Conservation (phyloP, 1,140 invertebrate species). For the Pristionchus pacificus region DNA sequence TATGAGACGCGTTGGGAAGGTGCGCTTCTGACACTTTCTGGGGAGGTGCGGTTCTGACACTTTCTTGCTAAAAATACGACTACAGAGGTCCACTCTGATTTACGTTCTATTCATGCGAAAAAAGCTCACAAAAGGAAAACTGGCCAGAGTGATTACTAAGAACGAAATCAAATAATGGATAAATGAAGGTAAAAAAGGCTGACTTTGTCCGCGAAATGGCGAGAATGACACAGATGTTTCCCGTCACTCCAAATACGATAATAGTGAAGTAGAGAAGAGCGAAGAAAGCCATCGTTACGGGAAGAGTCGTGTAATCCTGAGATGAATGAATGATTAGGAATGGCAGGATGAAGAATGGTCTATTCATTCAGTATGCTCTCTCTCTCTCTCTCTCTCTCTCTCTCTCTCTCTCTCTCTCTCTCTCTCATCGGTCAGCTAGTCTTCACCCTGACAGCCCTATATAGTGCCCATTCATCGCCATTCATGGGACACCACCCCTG, state of each 20-base stretch:
- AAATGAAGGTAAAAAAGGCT: slow-evolving; percentile 2
- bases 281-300: slow-evolving; percentile 28
- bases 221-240: slow-evolving; percentile 38
- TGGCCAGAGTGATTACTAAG: not conserved
- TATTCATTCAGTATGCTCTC: too few species aligned
- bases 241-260: slow-evolving; percentile 34
- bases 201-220: slow-evolving; percentile 42
- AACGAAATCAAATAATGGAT: not conserved
- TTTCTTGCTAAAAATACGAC: too few species aligned
- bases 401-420: not conserved
- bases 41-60: too few species aligned
- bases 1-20: too few species aligned
- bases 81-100: too few species aligned
- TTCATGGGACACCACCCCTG: too few species aligned
- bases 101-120: not conserved
- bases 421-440: not conserved
- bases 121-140: not conserved
- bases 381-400: not conserved
- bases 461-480: too few species aligned
- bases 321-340: slow-evolving; percentile 2
- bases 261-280: slow-evolving; percentile 34
- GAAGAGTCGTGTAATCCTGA: slow-evolving; percentile 13
- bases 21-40: too few species aligned
- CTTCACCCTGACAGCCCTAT: too few species aligned
- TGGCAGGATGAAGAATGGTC: not conserved